Conservation (phyloP, 2,797 vertebrate genomes). For the Orientallactaga sibirica region DNA sequence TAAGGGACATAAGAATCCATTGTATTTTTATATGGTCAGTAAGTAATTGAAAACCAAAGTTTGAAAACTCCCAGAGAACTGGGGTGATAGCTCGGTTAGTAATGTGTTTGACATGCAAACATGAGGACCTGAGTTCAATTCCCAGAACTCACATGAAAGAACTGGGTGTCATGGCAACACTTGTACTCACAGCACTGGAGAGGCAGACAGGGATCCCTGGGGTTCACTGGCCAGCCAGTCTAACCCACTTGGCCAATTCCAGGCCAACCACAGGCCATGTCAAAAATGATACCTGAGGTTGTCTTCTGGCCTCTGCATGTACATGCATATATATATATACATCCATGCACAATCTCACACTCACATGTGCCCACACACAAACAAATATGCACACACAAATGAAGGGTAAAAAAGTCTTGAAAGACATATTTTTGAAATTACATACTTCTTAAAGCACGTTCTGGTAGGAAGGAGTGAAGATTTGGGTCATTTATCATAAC, state of each 20-base stretch:
- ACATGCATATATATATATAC: background rate
- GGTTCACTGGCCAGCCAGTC: background rate
- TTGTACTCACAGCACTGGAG: too few species aligned
- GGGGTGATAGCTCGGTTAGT: background rate
- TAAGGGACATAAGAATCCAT: background rate
- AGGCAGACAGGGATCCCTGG: background rate
- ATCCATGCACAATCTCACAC: too few species aligned
- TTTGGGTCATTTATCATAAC: background rate
- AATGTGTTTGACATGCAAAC: too few species aligned
- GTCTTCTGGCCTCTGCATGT: too few species aligned
- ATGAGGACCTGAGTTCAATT: background rate
- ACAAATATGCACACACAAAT: too few species aligned
- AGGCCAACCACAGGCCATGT: too few species aligned
- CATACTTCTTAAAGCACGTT: background rate
- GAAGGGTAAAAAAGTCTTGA: background rate
- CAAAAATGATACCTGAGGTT: too few species aligned
- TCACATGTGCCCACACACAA: too few species aligned
- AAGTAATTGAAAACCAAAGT: background rate
- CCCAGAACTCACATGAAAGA: background rate
- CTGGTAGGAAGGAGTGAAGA: background rate
- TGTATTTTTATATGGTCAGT: background rate
- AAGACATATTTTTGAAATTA: background rate
- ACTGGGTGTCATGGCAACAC: too few species aligned
- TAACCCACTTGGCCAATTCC: too few species aligned
- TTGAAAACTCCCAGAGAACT: background rate